A percentile compares a stretch with the other conserved stretches of the same genome.
Conservation (phyloP, 2,888 invertebrate genomes). For the Drosophila anomalata region DNA sequence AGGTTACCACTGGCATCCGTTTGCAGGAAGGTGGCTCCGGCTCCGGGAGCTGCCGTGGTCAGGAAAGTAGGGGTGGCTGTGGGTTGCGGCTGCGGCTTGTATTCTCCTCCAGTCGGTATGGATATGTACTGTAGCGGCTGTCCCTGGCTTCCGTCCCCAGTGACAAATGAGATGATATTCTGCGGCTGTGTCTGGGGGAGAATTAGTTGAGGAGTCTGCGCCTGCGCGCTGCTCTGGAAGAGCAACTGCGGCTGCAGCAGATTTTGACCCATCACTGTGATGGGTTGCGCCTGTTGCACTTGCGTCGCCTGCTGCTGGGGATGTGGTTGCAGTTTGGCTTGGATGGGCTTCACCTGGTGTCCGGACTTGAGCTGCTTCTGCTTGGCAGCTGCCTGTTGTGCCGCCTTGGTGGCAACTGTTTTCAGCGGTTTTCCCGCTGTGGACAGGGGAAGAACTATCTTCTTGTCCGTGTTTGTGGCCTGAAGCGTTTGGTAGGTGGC, state of each 20-base stretch:
- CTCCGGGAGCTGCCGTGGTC: slow-evolving; percentile 76
- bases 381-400: slow-evolving; percentile 77
- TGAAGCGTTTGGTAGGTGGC: slow-evolving; percentile 76
- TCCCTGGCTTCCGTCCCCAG: slow-evolving; percentile 81
- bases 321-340: slow-evolving; percentile 72
- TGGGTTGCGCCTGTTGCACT: slow-evolving; percentile 68
- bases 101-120: slow-evolving; percentile 86
- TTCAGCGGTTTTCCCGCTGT: slow-evolving; percentile 73
- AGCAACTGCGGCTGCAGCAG: slow-evolving; percentile 68
- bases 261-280: slow-evolving; percentile 66
- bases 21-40: slow-evolving; percentile 86
- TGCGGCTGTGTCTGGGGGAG: slow-evolving; percentile 83
- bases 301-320: slow-evolving; percentile 53
- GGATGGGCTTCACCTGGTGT: slow-evolving; percentile 75
- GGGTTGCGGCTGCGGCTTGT: slow-evolving; percentile 82
- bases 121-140: slow-evolving; percentile 92
- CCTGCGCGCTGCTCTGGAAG: slow-evolving; percentile 70
- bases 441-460: slow-evolving; percentile 72
- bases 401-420: slow-evolving; percentile 76
- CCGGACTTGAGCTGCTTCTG: slow-evolving; percentile 71
- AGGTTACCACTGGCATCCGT: slow-evolving; percentile 87
- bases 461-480: slow-evolving; percentile 77
- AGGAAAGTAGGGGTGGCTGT: slow-evolving; percentile 84
- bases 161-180: slow-evolving; percentile 85
- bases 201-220: slow-evolving; percentile 69